Percentiles rank a stretch among this genome's conserved stretches.
Evolutionary conservation across 2,888 invertebrate genomes (phyloP).

Genomic region (Sminthurinus aureus): DNA sequence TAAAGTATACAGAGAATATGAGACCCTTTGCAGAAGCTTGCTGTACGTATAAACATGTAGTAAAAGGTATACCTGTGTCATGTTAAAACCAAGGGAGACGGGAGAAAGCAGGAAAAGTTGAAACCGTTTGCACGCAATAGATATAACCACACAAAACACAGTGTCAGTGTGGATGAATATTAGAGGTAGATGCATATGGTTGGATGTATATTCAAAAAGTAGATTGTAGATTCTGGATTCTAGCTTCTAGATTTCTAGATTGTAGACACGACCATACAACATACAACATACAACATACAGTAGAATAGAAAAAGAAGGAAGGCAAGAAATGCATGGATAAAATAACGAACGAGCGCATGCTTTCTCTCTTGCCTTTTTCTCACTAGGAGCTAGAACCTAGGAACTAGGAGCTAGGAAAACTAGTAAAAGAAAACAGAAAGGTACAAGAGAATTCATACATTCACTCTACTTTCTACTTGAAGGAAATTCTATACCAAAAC

Average conservation of each 20-base stretch:
- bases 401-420: neutral
- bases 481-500: no score
- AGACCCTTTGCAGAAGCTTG: no score
- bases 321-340: neutral
- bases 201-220: no score
- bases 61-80: neutral
- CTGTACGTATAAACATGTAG: no score
- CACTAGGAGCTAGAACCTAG: neutral
- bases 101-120: neutral
- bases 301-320: neutral
- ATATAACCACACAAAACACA: neutral
- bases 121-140: neutral
- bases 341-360: conserved; percentile 39
- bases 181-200: no score
- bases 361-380: conserved; percentile 24
- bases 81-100: neutral
- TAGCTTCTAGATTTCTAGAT: neutral
- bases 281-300: neutral
- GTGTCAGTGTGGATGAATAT: no score
- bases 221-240: neutral
- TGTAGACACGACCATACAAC: no score
- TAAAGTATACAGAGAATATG: no score
- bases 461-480: no score
- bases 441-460: neutral
- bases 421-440: conserved; percentile 10